Conservation (phyloP, 2,888 invertebrate species). For the Stegophylla sp. region DNA sequence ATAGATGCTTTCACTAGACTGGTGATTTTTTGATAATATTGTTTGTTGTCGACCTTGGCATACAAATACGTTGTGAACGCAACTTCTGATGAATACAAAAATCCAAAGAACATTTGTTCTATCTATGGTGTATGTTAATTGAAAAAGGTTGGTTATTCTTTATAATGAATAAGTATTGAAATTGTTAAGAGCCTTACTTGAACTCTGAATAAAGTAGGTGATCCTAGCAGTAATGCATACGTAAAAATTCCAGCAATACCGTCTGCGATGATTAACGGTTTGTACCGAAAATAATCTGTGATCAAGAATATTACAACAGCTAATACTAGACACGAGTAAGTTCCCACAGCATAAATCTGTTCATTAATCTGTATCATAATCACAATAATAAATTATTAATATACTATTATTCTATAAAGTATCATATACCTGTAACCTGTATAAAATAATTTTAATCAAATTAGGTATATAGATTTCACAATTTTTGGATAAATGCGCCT, state of each 20-base stretch:
- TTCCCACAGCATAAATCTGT: conserved; percentile 84
- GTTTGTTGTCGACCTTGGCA: conserved; percentile 74
- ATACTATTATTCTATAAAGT: neutral
- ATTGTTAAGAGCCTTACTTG: conserved; percentile 32
- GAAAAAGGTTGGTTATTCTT: neutral
- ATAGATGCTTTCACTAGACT: conserved; percentile 85
- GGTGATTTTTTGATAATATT: conserved; percentile 81
- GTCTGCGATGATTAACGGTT: conserved; percentile 85
- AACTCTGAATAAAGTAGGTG: conserved; percentile 65
- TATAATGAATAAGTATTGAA: neutral
- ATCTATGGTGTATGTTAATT: conserved; percentile 63
- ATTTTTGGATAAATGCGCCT: no score
- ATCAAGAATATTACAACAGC: conserved; percentile 80
- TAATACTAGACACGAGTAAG: conserved; percentile 81
- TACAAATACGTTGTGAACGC: conserved; percentile 95
- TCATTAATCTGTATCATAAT: conserved; percentile 69
- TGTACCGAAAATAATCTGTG: conserved; percentile 84
- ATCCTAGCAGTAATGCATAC: conserved; percentile 79
- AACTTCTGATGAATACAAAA: conserved; percentile 87
- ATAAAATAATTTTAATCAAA: no score
- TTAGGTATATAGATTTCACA: no score
- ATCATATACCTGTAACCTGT: no score
- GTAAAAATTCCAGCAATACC: conserved; percentile 76
- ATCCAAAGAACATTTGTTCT: conserved; percentile 79
- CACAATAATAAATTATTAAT: neutral